These are phyloP conservation scores for Morpho helenor DNA, from an alignment of 2,888 invertebrate species.

Conservation along the genomic window DNA sequence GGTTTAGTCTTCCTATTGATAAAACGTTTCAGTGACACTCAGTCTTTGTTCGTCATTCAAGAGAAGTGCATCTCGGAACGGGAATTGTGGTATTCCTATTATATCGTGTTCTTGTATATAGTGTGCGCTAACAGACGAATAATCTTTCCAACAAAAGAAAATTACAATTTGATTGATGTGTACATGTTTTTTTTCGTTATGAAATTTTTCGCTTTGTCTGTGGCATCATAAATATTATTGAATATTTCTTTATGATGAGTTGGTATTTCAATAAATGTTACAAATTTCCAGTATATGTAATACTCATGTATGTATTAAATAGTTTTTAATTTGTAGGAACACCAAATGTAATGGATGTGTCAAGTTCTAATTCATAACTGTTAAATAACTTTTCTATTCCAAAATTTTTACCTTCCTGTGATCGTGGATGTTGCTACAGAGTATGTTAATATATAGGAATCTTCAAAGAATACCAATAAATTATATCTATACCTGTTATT, in stretches of 20 bases:
- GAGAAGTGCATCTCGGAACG: no score
- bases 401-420: slow-evolving; percentile 74
- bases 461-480: slow-evolving; percentile 56
- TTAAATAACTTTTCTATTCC: slow-evolving; percentile 73
- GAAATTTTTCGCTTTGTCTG: slow-evolving; percentile 12
- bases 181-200: no score
- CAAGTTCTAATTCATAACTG: slow-evolving; percentile 44
- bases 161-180: no score
- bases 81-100: no score
- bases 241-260: not conserved
- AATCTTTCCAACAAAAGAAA: no score
- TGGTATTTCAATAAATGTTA: slow-evolving; percentile 17
- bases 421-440: slow-evolving; percentile 69
- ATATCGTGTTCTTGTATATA: no score
- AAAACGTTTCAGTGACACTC: no score
- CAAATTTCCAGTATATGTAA: slow-evolving; percentile 37
- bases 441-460: slow-evolving; percentile 62
- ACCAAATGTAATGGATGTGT: slow-evolving; percentile 54
- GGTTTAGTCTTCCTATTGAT: no score
- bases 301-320: slow-evolving; percentile 52
- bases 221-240: not conserved
- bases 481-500: slow-evolving; percentile 68
- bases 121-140: no score
- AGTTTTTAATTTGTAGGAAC: slow-evolving; percentile 61
- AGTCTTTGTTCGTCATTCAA: no score